phyloP scores from a whole-genome alignment of 2,797 vertebrate species.

The Myiothlypis coronata region DNA sequence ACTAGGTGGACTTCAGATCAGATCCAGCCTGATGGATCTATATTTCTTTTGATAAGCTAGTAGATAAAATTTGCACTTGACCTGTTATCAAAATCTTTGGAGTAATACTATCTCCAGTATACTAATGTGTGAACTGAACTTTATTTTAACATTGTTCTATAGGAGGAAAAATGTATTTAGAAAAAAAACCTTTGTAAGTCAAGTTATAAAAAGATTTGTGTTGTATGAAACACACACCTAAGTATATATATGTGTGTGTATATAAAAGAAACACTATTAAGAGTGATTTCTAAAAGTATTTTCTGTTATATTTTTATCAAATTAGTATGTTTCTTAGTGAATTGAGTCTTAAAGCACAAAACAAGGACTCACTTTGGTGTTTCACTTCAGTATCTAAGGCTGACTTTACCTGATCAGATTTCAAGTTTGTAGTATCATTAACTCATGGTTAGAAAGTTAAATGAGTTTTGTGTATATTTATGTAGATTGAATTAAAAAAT shows the following conservation, averaged over 20 bases:
- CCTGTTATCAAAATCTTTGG: neutral
- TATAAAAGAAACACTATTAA: neutral
- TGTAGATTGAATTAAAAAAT: neutral
- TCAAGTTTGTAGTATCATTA: neutral
- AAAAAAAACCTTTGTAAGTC: neutral
- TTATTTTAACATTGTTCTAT: neutral
- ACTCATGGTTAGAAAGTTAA: neutral
- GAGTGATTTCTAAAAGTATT: neutral
- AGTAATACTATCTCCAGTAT: neutral
- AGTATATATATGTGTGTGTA: accelerated
- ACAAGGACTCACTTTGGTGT: neutral
- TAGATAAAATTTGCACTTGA: neutral
- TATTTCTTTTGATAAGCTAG: neutral
- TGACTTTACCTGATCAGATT: neutral
- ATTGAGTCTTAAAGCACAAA: neutral
- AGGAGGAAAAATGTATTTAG: neutral
- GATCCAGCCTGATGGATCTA: neutral
- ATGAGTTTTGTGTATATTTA: neutral
- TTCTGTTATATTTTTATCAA: neutral
- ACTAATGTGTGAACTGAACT: neutral
- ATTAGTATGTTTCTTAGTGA: neutral
- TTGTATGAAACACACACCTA: neutral
- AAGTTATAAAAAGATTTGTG: neutral
- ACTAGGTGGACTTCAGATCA: neutral
- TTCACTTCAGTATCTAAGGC: neutral